Evolutionary conservation across 2,888 invertebrate genomes (phyloP), one percentile per base, ranked within the genome.

Genomic region (Apotomis capreana): DNA sequence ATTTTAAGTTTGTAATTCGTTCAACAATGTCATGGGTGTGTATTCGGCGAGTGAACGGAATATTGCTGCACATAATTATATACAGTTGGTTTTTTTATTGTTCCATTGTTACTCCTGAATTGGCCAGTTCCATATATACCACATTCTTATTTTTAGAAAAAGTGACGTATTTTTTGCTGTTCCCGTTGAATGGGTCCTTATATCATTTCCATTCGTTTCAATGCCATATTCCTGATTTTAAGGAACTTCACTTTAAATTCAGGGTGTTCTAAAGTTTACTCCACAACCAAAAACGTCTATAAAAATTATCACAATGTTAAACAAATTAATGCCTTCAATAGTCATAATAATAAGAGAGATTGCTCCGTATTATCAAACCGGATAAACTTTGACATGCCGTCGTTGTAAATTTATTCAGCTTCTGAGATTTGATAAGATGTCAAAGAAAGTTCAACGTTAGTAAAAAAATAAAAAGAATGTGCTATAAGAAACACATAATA

Each of bases 381-480:
- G 77, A 77, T 76, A 75, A 73, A 74, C 75, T 76, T 74, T 76
- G 74, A 26, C 75, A 73, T 37, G 12, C 58, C 10, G 63, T 54
- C 52, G 62, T 68, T 63, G 63, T 72, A 59, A 58, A 52, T 58
- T 26, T 51, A 26, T 51, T 64, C 37, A 26, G 44, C 46, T 54
- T 63, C 36, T 9, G 51, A 49, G 49, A 57, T 44, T 44, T 65
- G 55, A 65, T 65, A 57, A 57, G 6, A 36, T 9, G 8, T 3
- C 8, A 3, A 49, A 10, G 5, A 9, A 9, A 49, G 49, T 26
- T 26, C 26, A 26, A 26, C 26, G 26, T 2, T 40, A 40, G 5
- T 40, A 5, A 40, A 40, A 40, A 40, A 40, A 40, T 6, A 40
- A 40, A 40, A 40, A 26, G 26, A 2, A 26, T 26, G 26, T 0